A percentile compares a stretch with the other conserved stretches of the same genome.
Conservation (phyloP, 2,113 vertebrate genomes). For the Atractosteus spatula region DNA sequence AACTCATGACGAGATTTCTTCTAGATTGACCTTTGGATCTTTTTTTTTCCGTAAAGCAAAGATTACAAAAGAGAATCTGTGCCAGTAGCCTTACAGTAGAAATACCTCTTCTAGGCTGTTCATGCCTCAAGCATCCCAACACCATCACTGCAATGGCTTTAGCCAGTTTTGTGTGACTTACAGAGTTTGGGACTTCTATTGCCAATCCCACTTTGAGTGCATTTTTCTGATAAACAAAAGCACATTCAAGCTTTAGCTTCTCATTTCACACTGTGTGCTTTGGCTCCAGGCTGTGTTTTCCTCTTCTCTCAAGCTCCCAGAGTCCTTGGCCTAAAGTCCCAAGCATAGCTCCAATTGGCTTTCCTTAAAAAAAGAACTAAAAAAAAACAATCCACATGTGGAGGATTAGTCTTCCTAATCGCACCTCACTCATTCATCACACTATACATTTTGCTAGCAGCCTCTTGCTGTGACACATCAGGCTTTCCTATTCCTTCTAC, state of each 20-base stretch:
- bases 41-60: constrained; percentile 50
- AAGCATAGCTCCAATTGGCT: constrained; percentile 75
- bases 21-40: constrained; percentile 68
- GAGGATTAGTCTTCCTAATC: constrained; percentile 67
- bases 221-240: constrained; percentile 83
- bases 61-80: constrained; percentile 52
- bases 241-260: constrained; percentile 77
- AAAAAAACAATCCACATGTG: constrained; percentile 64
- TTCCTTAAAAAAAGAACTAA: constrained; percentile 53
- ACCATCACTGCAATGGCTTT: constrained; percentile 53
- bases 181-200: constrained; percentile 65
- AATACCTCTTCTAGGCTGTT: constrained; percentile 53
- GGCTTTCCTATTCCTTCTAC: constrained; percentile 28
- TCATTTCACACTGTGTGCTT: constrained; percentile 83
- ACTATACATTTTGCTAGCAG: constrained; percentile 59
- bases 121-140: constrained; percentile 54
- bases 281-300: constrained; percentile 71
- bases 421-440: constrained; percentile 59
- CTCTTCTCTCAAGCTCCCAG: constrained; percentile 33
- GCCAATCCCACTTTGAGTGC: constrained; percentile 79
- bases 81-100: constrained; percentile 60
- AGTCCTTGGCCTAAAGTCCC: constrained; percentile 73
- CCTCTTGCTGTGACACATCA: constrained; percentile 34
- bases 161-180: constrained; percentile 75
- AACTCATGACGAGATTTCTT: constrained; percentile 51